Conservation (phyloP, 2,797 vertebrate genomes). For the Anguilla megastoma region DNA sequence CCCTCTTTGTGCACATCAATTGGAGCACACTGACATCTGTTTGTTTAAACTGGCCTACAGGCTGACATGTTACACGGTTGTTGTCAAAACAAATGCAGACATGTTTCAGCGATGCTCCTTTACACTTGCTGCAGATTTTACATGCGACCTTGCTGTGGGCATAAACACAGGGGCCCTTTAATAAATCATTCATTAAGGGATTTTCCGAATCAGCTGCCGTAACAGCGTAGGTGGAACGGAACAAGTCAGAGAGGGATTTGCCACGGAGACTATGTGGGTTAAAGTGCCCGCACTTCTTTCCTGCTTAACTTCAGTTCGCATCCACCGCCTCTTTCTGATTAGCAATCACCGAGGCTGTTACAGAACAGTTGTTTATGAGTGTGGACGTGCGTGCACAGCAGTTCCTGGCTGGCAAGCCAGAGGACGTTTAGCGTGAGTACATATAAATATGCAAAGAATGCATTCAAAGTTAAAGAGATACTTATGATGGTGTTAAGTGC, state of each 20-base stretch:
- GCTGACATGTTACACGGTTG: neutral
- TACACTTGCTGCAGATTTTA: neutral
- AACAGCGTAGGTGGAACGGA: neutral
- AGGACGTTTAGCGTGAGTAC: neutral
- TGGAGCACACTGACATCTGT: neutral
- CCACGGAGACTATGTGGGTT: neutral
- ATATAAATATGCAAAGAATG: constrained; percentile 3
- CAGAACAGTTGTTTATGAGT: neutral
- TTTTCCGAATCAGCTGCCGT: neutral
- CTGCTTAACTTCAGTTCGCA: neutral
- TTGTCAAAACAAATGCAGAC: constrained; percentile 3
- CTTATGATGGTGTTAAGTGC: neutral
- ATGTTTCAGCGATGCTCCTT: neutral
- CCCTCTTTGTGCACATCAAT: neutral
- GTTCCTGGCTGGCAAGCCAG: neutral
- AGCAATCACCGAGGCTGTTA: neutral
- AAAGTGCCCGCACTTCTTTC: neutral
- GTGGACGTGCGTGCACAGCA: neutral
- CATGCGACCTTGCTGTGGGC: neutral
- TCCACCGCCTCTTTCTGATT: neutral
- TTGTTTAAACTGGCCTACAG: neutral
- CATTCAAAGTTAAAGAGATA: neutral
- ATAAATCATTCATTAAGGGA: neutral
- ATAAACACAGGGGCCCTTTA: neutral
- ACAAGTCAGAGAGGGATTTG: neutral